These are phyloP conservation scores for Aplodontia rufa DNA, from an alignment of 2,113 vertebrate species.

Conservation along the genomic window DNA sequence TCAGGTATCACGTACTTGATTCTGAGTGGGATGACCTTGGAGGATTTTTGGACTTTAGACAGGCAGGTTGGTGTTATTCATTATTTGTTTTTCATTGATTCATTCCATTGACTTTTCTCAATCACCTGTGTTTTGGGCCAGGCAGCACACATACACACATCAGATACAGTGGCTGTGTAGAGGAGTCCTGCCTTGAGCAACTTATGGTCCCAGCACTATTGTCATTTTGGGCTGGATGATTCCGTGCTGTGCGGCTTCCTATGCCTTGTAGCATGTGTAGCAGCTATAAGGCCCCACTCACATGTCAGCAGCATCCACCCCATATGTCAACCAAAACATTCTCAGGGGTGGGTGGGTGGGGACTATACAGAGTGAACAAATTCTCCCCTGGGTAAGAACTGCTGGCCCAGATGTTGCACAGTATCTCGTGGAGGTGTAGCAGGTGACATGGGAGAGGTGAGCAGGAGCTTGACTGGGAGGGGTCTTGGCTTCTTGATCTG, in stretches of 20 bases:
- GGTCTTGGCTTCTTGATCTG: not conserved
- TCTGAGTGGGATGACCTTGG: not conserved
- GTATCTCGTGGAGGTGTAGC: not conserved
- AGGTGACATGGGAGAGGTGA: not conserved
- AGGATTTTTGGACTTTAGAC: not conserved
- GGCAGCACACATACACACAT: not conserved
- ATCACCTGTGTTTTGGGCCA: not conserved
- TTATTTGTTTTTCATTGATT: not conserved
- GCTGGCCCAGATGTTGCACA: not conserved
- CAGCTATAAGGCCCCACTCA: not conserved
- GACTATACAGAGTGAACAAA: too few species aligned
- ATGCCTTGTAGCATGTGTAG: too few species aligned
- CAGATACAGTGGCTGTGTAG: not conserved
- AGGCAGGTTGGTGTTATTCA: not conserved
- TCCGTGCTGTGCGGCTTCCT: not conserved
- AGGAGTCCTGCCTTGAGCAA: not conserved
- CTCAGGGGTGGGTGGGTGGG: too few species aligned
- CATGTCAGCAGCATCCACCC: not conserved
- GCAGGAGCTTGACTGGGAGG: not conserved
- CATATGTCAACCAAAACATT: not conserved
- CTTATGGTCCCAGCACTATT: not conserved
- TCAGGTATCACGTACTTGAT: not conserved
- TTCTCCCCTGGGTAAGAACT: too few species aligned
- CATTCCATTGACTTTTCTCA: not conserved
- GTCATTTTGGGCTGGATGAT: not conserved